Conservation (phyloP, 2,797 vertebrate species). For the Paratrypauchen microcephalus region DNA sequence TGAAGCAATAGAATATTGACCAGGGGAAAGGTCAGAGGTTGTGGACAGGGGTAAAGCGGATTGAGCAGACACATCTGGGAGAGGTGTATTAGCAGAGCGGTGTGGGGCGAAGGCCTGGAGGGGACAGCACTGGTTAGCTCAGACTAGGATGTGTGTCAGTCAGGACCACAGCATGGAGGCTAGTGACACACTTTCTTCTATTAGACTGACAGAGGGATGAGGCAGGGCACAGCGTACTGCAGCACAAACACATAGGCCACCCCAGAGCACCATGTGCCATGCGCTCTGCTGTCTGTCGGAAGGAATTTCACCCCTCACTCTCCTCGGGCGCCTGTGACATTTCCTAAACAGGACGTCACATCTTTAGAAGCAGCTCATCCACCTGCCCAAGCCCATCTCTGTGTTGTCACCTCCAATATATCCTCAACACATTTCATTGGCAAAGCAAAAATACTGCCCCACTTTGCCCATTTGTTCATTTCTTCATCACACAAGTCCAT, state of each 20-base stretch:
- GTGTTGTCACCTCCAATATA: conserved; percentile 51
- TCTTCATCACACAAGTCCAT: conserved; percentile 40
- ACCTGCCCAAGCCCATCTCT: conserved; percentile 56
- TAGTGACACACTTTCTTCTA: conserved; percentile 76
- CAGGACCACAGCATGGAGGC: conserved; percentile 68
- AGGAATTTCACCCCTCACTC: conserved; percentile 66
- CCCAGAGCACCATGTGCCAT: conserved; percentile 74
- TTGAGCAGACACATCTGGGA: conserved; percentile 71
- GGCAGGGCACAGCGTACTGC: conserved; percentile 80
- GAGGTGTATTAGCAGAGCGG: conserved; percentile 70
- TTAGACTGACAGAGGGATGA: conserved; percentile 46
- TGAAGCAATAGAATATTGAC: conserved; percentile 63
- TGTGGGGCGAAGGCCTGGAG: conserved; percentile 37
- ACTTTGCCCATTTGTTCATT: conserved; percentile 46
- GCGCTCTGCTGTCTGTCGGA: conserved; percentile 53
- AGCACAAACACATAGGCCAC: conserved; percentile 72
- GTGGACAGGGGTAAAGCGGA: conserved; percentile 52
- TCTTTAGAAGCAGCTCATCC: conserved; percentile 58
- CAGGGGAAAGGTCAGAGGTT: conserved; percentile 58
- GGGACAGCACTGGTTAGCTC: conserved; percentile 56
- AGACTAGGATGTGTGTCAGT: conserved; percentile 73
- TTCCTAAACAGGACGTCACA: conserved; percentile 79
- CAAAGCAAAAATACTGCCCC: conserved; percentile 58
- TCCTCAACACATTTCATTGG: conserved; percentile 55
- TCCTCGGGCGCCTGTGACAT: conserved; percentile 72